Percentiles rank a stretch among this genome's conserved stretches.
These are phyloP conservation scores for Notolepis coatsorum DNA, from an alignment of 2,797 vertebrate species.

Conservation along the genomic window DNA sequence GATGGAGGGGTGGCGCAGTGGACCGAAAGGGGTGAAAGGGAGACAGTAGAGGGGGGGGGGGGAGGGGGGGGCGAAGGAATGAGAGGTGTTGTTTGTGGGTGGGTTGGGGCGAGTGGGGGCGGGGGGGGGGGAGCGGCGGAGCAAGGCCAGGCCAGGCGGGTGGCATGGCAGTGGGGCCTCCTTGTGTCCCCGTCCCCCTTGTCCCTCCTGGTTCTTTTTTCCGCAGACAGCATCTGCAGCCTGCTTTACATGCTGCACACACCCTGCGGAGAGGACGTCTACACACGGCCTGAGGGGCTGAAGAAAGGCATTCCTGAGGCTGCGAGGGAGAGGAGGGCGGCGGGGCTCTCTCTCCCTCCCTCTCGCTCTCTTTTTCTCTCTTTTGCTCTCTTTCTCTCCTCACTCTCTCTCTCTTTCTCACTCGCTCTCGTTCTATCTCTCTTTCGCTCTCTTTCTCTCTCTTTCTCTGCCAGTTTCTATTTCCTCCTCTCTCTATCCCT, in stretches of 20 bases:
- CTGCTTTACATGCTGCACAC: constrained; percentile 83
- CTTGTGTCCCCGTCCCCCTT: constrained; percentile 75
- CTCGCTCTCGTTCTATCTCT: constrained; percentile 68
- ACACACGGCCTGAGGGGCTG: constrained; percentile 74
- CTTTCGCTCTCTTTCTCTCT: not conserved
- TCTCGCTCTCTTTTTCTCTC: too few relatives aligned
- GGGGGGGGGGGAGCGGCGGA: constrained; percentile 56
- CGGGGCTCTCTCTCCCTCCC: too few relatives aligned
- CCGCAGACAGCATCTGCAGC: constrained; percentile 80
- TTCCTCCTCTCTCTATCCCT: too few relatives aligned
- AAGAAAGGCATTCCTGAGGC: constrained; percentile 82
- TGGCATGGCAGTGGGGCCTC: constrained; percentile 78
- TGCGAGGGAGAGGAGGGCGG: constrained; percentile 74
- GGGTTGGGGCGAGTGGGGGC: constrained; percentile 50
- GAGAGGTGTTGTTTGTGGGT: constrained; percentile 74
- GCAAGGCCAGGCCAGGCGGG: constrained; percentile 74
- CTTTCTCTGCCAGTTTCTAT: not conserved
- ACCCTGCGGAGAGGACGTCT: constrained; percentile 80
- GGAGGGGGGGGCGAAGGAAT: constrained; percentile 71
- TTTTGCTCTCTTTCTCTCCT: not conserved
- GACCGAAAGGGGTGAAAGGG: constrained; percentile 38
- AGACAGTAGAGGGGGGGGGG: constrained; percentile 52
- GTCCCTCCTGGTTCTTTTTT: constrained; percentile 70
- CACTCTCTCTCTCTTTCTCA: constrained; percentile 72
- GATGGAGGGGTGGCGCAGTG: constrained; percentile 68